Evolutionary conservation across 1,140 invertebrate species (phyloP), one percentile per base, ranked within the genome.

Genomic region (Paralvinella palmiformis): DNA sequence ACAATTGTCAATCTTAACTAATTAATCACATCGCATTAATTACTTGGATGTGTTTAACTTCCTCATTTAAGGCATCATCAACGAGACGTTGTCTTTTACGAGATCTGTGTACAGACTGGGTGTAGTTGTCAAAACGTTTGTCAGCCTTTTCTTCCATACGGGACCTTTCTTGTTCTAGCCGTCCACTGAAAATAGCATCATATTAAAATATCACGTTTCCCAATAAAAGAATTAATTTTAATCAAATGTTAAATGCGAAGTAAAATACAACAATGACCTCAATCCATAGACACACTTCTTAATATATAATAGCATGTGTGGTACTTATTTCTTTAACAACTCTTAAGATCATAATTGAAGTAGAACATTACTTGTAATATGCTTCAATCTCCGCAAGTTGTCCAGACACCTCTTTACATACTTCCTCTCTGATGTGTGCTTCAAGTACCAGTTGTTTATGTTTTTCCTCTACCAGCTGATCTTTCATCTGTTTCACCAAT

Each of bases 351-450:
- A n/a, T n/a, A n/a, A n/a, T n/a, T n/a, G n/a, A n/a, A n/a, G n/a
- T n/a, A n/a, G n/a, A n/a, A n/a, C 27, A 27, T 10, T 57, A 79
- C 77, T 71, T 75, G 70, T 71, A 74, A 2, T 69, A 65, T 27
- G 72, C 62, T 41, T 79, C 77, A 32, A 78, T 76, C 36, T 71
- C 57, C 1, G 75, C 72, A 22, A 77, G 64, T 63, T 78, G 75
- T 59, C 72, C 61, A 69, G 71, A 72, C 75, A 79, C 74, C 41
- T 76, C 75, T 33, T 73, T 63, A 60, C 72, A 77, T 5, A 77
- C 75, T 65, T 79, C 75, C 31, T 75, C 65, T 57, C 77, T 65
- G n/a, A 78, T 72, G 17, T 66, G 52, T n/a, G 64, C 59, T 58
- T 78, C 77, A 35, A 68, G 41, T 57, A 64, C 45, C 29, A 64